Conservation (phyloP, 2,113 vertebrate genomes). For the human (Homo sapiens) region GRCh38 chr20:58055501-58056000, state of each 20-base stretch:
- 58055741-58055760: neutral
- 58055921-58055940: neutral
- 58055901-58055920: neutral
- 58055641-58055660: fast-evolving
- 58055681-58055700: too few species aligned
- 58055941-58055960: neutral
- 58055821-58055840: neutral
- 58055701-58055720: fast-evolving
- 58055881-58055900: fast-evolving
- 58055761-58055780: fast-evolving
- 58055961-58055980: neutral
- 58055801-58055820: neutral
- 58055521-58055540: fast-evolving
- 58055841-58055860: neutral
- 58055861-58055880: neutral
- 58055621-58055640: neutral
- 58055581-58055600: neutral
- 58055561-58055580: neutral
- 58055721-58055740: too few species aligned
- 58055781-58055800: neutral
- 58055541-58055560: neutral
- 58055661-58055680: fast-evolving
- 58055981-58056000: neutral
- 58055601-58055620: neutral
- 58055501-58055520: fast-evolving